These are phyloP conservation scores for Chironomus riparius DNA, from an alignment of 2,888 invertebrate genomes.

Conservation along the genomic window DNA sequence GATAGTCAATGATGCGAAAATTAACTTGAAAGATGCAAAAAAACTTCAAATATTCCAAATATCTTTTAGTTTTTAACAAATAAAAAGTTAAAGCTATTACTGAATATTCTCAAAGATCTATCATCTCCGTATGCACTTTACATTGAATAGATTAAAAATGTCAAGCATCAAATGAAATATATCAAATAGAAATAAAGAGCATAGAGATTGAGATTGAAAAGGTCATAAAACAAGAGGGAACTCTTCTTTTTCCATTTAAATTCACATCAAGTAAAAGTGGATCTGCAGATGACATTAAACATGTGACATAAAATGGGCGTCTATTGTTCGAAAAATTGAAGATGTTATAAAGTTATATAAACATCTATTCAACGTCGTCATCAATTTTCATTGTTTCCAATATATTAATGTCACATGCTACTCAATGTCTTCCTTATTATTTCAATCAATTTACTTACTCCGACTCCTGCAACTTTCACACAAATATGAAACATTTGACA, in stretches of 20 bases:
- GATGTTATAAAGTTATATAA: not conserved
- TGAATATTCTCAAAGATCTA: no score
- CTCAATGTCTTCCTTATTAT: not conserved
- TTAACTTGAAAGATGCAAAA: no score
- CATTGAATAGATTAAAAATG: not conserved
- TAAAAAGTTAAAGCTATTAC: no score
- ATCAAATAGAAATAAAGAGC: no score
- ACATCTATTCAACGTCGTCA: not conserved
- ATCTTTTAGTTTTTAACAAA: no score
- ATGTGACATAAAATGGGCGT: not conserved
- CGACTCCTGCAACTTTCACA: slow-evolving; percentile 71
- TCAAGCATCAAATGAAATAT: not conserved
- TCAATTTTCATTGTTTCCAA: not conserved
- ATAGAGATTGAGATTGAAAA: not conserved
- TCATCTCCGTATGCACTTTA: not conserved
- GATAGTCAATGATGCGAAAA: no score
- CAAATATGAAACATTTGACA: slow-evolving; percentile 88
- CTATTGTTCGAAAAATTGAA: not conserved
- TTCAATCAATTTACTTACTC: slow-evolving; percentile 42
- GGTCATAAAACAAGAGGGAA: not conserved
- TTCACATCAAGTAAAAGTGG: not conserved
- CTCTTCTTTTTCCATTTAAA: not conserved
- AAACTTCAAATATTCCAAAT: no score
- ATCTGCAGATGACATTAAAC: slow-evolving; percentile 19
- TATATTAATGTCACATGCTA: not conserved